These are phyloP conservation scores for Diabrotica undecimpunctata DNA, from an alignment of 1,140 invertebrate species.

Conservation along the genomic window DNA sequence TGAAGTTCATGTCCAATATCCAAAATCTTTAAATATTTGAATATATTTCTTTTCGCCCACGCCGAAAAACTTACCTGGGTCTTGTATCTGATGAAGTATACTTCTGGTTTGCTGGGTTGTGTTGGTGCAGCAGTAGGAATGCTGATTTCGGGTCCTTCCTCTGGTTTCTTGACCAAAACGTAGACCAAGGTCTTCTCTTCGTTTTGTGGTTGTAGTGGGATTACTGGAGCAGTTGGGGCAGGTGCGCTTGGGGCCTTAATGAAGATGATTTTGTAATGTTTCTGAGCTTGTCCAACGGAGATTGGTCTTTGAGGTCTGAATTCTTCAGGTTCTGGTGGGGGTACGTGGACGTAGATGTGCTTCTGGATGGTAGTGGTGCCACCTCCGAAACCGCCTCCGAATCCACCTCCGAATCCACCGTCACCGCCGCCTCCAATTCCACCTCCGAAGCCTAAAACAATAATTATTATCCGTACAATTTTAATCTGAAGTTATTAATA, in stretches of 20 bases:
- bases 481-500: background rate
- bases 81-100: conserved; percentile 87
- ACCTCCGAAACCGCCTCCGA: conserved; percentile 45
- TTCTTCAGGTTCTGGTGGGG: conserved; percentile 61
- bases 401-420: conserved; percentile 27
- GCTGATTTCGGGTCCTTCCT: conserved; percentile 73
- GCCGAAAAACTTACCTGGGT: conserved; percentile 54
- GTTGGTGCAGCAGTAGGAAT: conserved; percentile 76
- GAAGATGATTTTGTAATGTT: conserved; percentile 88
- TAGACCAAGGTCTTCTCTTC: conserved; percentile 88
- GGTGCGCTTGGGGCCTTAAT: conserved; percentile 83
- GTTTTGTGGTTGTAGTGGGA: conserved; percentile 74
- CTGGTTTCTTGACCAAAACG: conserved; percentile 85
- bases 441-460: conserved; percentile 26
- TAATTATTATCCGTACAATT: too few relatives aligned
- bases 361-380: conserved; percentile 67
- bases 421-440: conserved; percentile 32
- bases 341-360: conserved; percentile 83
- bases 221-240: conserved; percentile 70
- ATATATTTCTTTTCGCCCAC: too few relatives aligned
- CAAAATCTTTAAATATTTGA: too few relatives aligned
- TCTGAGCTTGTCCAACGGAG: conserved; percentile 62
- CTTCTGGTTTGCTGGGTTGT: conserved; percentile 80
- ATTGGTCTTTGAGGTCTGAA: conserved; percentile 63
- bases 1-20: too few relatives aligned